Base-by-base conservation (phyloP, 2,797 vertebrate genomes). In the Oryzias sinensis region DNA sequence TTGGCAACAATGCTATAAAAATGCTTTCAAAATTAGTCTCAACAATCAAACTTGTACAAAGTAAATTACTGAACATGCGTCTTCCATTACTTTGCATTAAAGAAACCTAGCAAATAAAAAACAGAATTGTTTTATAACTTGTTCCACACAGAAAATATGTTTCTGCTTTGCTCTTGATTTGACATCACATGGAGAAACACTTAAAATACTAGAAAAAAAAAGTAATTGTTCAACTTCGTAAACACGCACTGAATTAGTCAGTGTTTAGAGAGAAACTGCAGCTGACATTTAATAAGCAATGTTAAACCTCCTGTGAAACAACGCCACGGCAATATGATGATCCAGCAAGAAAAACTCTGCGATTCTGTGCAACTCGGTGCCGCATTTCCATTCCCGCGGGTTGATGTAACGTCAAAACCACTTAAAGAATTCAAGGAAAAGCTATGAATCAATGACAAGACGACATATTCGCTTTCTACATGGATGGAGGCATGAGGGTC, bases 401-500 rank as follows among this genome's bases (percentile, higher is more conserved):
- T 4, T 42, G 27, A 72, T 60, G 56, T 46, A 65, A 72, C 53
- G 55, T 65, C 69, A 56, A 80, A 59, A 79, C 79, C 73, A 27
- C 65, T 29, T 16, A 51, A 68, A 48, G 52, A 71, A 80, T 80
- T 79, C 54, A 67, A 53, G 60, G 59, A 78, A 75, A 77, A 72
- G 57, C 63, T 42, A 55, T 70, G 68, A 81, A 79, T 79, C 68
- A 72, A 72, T 53, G 66, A 58, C 43, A 6, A 65, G 65, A 80
- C 72, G 77, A 72, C 70, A 73, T 69, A 24, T 62, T 46, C 67
- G 62, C 72, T 71, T 71, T 73, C 56, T 61, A 55, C 71, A 46
- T 54, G 37, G 68, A 48, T 70, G 65, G 70, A 70, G 65, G 68
- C 43, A 43, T 6, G 54, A 52, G 56, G 62, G 52, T 66, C 64